phyloP scores from a whole-genome alignment of 1,140 invertebrate genomes.

The Galleria mellonella region DNA sequence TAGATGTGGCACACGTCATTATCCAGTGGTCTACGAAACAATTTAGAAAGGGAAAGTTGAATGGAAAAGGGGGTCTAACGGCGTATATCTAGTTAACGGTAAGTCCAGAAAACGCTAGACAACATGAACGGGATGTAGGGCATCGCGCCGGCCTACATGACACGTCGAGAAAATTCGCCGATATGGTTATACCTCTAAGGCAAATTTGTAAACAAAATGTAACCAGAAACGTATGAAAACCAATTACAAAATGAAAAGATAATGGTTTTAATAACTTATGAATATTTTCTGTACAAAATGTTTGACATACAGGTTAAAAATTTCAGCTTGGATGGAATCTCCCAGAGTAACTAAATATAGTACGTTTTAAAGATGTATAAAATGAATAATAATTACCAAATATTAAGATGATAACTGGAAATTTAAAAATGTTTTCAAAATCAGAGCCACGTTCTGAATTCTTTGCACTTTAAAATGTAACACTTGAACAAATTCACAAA shows the following conservation, averaged over 20 bases:
- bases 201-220: constrained; percentile 2
- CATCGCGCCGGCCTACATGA: constrained; percentile 35
- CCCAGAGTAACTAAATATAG: too few relatives aligned
- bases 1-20: constrained; percentile 50
- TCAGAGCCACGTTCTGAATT: constrained; percentile 21
- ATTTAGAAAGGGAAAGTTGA: constrained; percentile 24
- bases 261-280: not conserved
- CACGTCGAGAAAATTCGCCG: constrained; percentile 49
- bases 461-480: constrained; percentile 26
- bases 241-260: too few relatives aligned
- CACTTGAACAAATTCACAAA: constrained; percentile 34
- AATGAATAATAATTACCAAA: constrained; percentile 15
- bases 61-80: constrained; percentile 18
- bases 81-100: constrained; percentile 27
- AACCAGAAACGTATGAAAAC: too few relatives aligned
- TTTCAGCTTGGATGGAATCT: too few relatives aligned
- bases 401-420: constrained; percentile 4
- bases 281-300: not conserved
- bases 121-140: constrained; percentile 21
- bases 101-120: constrained; percentile 6
- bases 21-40: constrained; percentile 1
- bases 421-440: not conserved
- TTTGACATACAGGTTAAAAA: not conserved
- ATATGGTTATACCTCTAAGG: constrained; percentile 4
- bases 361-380: not conserved